phyloP scores from a whole-genome alignment of 2,888 invertebrate species.

The Sphinx pinastri region DNA sequence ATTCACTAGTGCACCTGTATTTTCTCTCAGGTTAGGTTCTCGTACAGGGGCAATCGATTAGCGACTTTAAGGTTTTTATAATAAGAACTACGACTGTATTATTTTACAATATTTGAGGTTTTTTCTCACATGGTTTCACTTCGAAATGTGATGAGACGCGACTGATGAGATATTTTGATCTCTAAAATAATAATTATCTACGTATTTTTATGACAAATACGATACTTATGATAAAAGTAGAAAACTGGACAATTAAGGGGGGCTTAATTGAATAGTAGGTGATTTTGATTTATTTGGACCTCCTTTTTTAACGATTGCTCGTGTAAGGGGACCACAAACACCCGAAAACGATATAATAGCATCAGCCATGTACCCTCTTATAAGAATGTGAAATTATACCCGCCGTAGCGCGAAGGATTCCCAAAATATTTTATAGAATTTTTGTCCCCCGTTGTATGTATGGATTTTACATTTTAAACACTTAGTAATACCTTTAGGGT shows the following conservation, averaged over 20 bases:
- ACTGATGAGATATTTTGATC: too few species aligned
- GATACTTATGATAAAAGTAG: not conserved
- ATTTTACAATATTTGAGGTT: not conserved
- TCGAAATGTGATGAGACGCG: too few species aligned
- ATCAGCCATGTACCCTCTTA: not conserved
- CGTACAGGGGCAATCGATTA: constrained; percentile 3
- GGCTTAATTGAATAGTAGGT: too few species aligned
- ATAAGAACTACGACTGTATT: constrained; percentile 5
- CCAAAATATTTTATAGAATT: constrained; percentile 27
- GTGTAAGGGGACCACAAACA: not conserved
- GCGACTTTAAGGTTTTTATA: not conserved
- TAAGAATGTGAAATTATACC: constrained; percentile 12
- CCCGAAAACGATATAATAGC: not conserved
- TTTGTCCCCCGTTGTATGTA: constrained; percentile 22
- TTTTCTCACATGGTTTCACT: not conserved
- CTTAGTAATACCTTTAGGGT: constrained; percentile 24
- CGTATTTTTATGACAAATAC: not conserved
- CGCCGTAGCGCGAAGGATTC: constrained; percentile 4
- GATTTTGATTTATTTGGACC: not conserved
- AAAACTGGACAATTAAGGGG: not conserved
- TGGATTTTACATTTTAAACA: constrained; percentile 28
- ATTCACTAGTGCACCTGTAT: constrained; percentile 11
- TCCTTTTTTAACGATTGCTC: not conserved
- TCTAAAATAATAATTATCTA: too few species aligned
- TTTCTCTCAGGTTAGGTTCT: not conserved